Evolutionary conservation across 2,113 vertebrate genomes (phyloP), one percentile per base, ranked within the genome.

Genomic region (Furnarius figulus): DNA sequence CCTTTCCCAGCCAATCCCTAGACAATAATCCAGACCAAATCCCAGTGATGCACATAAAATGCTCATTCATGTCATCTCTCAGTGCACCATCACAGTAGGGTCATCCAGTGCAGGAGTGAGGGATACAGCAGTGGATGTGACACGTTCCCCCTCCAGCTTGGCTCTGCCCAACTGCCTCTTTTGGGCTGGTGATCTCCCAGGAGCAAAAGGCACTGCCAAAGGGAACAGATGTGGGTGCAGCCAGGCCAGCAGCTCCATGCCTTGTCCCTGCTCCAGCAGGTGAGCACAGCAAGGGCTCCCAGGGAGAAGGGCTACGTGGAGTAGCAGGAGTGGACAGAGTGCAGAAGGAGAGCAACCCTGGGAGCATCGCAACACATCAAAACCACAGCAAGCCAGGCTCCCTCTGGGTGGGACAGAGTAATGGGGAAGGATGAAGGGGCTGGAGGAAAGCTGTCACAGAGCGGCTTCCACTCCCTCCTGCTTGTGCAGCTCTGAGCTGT

Each of bases 1-100:
- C 25, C 25, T 42, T 87, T 96, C 30, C 47, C 47, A 89, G 33
- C 16, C 46, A 50, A 12, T 42, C 27, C 14, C 37, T 5, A 7
- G 76, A 47, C 44, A 63, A 3, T 75, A 89, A 81, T 81, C 24
- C 65, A 75, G 31, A 39, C 47, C 31, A 75, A 61, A 78, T 81
- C 44, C 46, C 44, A 67, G 0, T 5, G 1, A 25, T 2, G 0
- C 35, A 55, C 5, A 4, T 46, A 12, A 15, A 71, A 55, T 40
- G 22, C 33, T 67, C 4, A 7, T 90, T 81, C 21, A 65, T 78
- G 61, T 67, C 18, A 19, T 55, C 31, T 70, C 10, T 39, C 31
- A 87, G 30, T 82, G 61, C 40, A 28, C 56, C 52, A 50, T 39
- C 0, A 1, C 65, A 40, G 30, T 21, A 52, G 61, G 33, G 30